A percentile compares a stretch with the other conserved stretches of the same genome.
Evolutionary conservation across 2,797 vertebrate genomes (phyloP).

Genomic region (Enteromius unitaeniatus): DNA sequence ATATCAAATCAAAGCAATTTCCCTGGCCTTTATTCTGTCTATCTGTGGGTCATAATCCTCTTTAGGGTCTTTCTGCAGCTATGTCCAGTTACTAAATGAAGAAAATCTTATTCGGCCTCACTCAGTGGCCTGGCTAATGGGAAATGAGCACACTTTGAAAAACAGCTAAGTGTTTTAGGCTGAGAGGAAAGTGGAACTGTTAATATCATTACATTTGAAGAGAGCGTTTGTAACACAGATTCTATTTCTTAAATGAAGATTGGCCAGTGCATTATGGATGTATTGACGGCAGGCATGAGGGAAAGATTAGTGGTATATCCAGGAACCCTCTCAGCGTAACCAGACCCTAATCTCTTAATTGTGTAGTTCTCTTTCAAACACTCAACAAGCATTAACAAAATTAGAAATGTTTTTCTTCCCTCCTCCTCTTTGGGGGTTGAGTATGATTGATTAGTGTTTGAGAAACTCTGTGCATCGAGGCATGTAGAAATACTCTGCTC

Average conservation of each 20-base stretch:
- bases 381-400: conserved; percentile 44
- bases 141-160: conserved; percentile 42
- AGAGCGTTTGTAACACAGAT: conserved; percentile 43
- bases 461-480: conserved; percentile 23
- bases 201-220: conserved; percentile 58
- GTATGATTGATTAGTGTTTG: conserved; percentile 34
- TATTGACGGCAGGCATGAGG: conserved; percentile 26
- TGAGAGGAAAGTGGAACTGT: conserved; percentile 56
- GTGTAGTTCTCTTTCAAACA: conserved; percentile 45
- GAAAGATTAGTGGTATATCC: conserved; percentile 36
- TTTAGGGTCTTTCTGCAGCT: conserved; percentile 43
- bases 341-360: conserved; percentile 50
- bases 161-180: conserved; percentile 49
- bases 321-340: conserved; percentile 41
- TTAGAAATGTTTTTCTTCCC: conserved; percentile 10
- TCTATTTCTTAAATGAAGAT: conserved; percentile 47
- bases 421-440: conserved; percentile 7
- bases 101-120: conserved; percentile 56
- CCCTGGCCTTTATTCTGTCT: conserved; percentile 51
- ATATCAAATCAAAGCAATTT: conserved; percentile 54
- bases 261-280: conserved; percentile 33
- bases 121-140: conserved; percentile 54
- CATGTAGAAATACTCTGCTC: conserved; percentile 17
- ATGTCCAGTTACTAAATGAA: conserved; percentile 43
- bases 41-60: conserved; percentile 60